These are phyloP conservation scores for Glossophaga mutica DNA, from an alignment of 2,797 vertebrate species.

Conservation along the genomic window DNA sequence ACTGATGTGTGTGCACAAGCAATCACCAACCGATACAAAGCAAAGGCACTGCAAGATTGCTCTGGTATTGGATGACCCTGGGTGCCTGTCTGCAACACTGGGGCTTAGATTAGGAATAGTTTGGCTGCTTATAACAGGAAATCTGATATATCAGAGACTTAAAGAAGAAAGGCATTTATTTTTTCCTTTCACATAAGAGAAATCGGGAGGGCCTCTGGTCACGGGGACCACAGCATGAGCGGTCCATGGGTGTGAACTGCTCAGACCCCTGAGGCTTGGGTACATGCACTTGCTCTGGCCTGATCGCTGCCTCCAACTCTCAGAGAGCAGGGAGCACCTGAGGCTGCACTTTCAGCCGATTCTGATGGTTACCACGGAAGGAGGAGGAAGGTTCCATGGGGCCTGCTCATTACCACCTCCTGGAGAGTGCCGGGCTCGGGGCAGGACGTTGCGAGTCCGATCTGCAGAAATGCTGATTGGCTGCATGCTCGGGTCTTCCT, in stretches of 20 bases:
- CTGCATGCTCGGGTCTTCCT: not conserved
- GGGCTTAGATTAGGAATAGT: not conserved
- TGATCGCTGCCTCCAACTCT: not conserved
- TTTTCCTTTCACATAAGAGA: not conserved
- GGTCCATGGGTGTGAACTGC: not conserved
- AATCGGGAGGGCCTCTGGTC: not conserved
- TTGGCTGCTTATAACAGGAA: not conserved
- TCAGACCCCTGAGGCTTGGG: not conserved
- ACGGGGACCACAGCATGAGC: not conserved
- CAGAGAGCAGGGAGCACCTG: not conserved
- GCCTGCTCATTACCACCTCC: not conserved
- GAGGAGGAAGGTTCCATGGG: not conserved
- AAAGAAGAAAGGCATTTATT: not conserved
- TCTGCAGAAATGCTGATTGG: not conserved
- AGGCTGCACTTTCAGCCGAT: no score
- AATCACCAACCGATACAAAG: not conserved
- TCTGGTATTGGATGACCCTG: not conserved
- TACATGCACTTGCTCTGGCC: accelerated
- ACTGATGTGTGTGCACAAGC: not conserved
- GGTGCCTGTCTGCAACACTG: not conserved
- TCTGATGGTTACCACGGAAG: not conserved
- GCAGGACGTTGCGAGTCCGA: not conserved
- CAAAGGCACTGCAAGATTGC: not conserved
- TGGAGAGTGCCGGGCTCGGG: not conserved
- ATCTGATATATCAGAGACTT: not conserved